A percentile compares a stretch with the other conserved stretches of the same genome.
Conservation (phyloP, 2,888 invertebrate species). For the Vesta saturnalis region DNA sequence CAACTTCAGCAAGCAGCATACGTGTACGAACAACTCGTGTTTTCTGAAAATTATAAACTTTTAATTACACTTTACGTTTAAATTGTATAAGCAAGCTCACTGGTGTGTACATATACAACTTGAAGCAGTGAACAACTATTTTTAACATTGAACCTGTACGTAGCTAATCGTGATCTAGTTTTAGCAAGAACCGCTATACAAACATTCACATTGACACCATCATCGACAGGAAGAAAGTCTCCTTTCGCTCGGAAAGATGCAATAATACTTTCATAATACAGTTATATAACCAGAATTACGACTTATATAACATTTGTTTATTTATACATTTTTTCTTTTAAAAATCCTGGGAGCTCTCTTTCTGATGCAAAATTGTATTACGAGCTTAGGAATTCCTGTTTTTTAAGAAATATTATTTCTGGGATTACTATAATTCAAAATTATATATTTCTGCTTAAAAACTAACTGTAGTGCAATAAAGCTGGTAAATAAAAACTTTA, state of each 20-base stretch:
- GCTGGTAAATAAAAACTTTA: too few relatives aligned
- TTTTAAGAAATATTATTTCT: neutral
- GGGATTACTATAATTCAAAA: neutral
- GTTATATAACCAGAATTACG: slow-evolving; percentile 13
- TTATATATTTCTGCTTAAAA: too few relatives aligned
- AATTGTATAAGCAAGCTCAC: slow-evolving; percentile 17
- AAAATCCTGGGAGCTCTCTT: neutral
- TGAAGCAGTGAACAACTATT: slow-evolving; percentile 18
- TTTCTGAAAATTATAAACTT: neutral
- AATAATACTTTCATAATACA: slow-evolving; percentile 33
- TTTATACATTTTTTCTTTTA: neutral
- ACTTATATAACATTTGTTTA: slow-evolving; percentile 13
- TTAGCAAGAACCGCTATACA: slow-evolving; percentile 33
- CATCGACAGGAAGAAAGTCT: slow-evolving; percentile 33
- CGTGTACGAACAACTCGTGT: neutral
- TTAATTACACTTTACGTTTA: slow-evolving; percentile 16
- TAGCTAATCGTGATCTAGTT: slow-evolving; percentile 29
- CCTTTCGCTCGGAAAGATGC: slow-evolving; percentile 32
- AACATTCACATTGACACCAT: slow-evolving; percentile 22
- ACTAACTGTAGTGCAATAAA: too few relatives aligned
- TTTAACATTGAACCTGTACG: slow-evolving; percentile 26
- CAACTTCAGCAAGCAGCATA: too few relatives aligned
- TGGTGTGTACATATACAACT: neutral
- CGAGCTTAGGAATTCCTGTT: neutral
- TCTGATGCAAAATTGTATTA: neutral